These are phyloP conservation scores for Dichetophora obliterata DNA, from an alignment of 2,888 invertebrate genomes.

Conservation along the genomic window DNA sequence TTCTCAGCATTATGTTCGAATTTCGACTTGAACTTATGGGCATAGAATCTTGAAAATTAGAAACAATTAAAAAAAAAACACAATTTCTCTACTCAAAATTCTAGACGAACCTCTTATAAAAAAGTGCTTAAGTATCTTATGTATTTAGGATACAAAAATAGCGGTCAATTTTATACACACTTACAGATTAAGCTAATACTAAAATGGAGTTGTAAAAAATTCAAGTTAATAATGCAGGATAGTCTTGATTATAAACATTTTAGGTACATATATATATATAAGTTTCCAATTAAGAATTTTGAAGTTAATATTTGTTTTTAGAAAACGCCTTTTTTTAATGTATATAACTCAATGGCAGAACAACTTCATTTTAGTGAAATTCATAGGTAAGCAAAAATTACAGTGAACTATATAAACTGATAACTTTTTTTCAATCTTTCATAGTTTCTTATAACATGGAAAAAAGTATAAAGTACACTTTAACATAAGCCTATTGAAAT, in stretches of 20 bases:
- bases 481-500: neutral
- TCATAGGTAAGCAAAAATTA: neutral
- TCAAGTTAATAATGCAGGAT: too few species aligned
- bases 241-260: too few species aligned
- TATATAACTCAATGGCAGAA: neutral
- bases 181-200: too few species aligned
- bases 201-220: too few species aligned
- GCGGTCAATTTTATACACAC: too few species aligned
- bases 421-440: neutral
- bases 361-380: neutral
- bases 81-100: neutral
- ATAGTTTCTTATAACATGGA: neutral
- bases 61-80: neutral
- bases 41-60: neutral
- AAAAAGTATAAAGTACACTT: neutral
- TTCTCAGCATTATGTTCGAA: too few species aligned
- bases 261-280: too few species aligned
- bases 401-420: neutral
- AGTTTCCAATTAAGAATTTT: neutral
- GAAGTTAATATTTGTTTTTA: neutral
- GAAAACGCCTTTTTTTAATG: neutral
- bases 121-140: neutral
- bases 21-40: too few species aligned
- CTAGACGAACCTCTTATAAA: neutral
- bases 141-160: too few species aligned